Evolutionary conservation across 2,113 vertebrate species (phyloP), one percentile per base, ranked within the genome.

Genomic region (Noctilio leporinus): DNA sequence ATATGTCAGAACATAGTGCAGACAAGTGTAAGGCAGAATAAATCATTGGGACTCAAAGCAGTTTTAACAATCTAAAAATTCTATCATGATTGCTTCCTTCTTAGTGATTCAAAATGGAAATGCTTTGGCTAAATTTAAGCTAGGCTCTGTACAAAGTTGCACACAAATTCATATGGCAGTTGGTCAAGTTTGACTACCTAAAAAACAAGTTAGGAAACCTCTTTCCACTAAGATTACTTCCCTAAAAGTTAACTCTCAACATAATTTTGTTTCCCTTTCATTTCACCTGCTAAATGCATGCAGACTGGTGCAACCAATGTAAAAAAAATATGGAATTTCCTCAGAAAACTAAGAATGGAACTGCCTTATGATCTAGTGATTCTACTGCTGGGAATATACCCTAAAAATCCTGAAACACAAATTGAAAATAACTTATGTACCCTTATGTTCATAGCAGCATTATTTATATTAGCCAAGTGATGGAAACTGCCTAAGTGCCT

Each of bases 101-200:
- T 72, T 78, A 51, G 26, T 82, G 69, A 92, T 72, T 94, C 43
- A 89, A 91, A 86, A 6, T 75, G 45, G 86, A 95, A 94, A 83
- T 11, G 12, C 10, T 81, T 53, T 83, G 65, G 55, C 30, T 73
- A 88, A 95, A 83, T 93, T 77, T 82, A 96, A 95, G 33, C 19
- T 85, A 82, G 65, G 5, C 22, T n/a, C 8, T 53, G 11, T 72
- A 84, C 26, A 70, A 88, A 78, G 40, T 35, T 69, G 38, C 59
- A 73, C 62, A 91, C 9, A 77, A 88, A 57, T 73, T 45, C 19
- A 95, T 22, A 16, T 8, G 30, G 65, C 30, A 65, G 14, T 17
- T 90, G 75, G 69, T 24, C 85, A 90, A 51, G 90, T 88, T 57
- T 4, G 26, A 64, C 85, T 62, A 17, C 59, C 30, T 59, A 16